These are phyloP conservation scores for Mycteria americana DNA, from an alignment of 2,797 vertebrate genomes.

Conservation along the genomic window DNA sequence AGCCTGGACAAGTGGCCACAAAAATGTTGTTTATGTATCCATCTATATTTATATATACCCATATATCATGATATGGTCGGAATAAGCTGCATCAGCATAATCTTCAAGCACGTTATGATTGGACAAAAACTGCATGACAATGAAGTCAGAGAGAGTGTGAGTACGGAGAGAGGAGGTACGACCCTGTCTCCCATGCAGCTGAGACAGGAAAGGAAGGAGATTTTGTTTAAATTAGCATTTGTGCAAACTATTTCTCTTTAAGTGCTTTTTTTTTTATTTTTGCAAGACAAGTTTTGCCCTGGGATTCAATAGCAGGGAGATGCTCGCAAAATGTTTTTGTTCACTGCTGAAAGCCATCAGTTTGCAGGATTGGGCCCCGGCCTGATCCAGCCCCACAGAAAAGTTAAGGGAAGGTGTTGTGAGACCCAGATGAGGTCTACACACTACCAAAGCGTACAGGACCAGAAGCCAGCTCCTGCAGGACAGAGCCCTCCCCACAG, in stretches of 20 bases:
- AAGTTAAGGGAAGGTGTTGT: not conserved
- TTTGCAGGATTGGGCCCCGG: not conserved
- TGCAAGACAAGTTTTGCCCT: not conserved
- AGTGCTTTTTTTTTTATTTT: not conserved
- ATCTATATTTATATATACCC: not conserved
- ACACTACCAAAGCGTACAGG: rapidly evolving
- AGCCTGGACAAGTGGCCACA: not conserved
- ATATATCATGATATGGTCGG: not conserved
- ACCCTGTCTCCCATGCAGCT: not conserved
- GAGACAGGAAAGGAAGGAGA: not conserved
- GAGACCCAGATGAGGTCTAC: not conserved
- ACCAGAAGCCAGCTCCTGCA: not conserved
- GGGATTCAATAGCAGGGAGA: not conserved
- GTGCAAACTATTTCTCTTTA: not conserved
- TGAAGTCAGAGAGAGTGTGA: not conserved
- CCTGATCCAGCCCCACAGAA: not conserved
- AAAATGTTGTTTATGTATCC: not conserved
- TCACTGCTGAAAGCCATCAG: not conserved
- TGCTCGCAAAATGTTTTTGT: not conserved
- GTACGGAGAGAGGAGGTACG: not conserved
- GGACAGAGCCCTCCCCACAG: not conserved
- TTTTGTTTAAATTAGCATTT: not conserved
- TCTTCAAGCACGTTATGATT: not conserved
- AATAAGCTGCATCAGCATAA: conserved; percentile 5
- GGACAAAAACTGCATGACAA: not conserved